Evolutionary conservation across 2,113 vertebrate genomes (phyloP).

Genomic region (Emydura subglobosa): DNA sequence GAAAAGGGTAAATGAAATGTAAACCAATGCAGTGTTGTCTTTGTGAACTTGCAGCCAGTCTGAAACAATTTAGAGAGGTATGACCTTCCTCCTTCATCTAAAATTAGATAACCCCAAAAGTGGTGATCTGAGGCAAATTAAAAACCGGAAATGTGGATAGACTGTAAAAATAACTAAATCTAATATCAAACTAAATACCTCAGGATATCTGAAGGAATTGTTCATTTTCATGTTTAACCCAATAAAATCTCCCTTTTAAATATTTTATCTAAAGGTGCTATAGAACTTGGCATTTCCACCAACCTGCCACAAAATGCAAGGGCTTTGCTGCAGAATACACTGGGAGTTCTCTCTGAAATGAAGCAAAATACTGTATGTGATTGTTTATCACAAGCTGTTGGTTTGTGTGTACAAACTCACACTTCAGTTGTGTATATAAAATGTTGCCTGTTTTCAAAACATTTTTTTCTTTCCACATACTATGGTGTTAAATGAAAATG

Average conservation of each 20-base stretch:
- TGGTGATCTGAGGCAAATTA: accelerated
- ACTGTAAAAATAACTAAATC: not conserved
- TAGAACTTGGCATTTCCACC: not conserved
- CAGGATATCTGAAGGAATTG: not conserved
- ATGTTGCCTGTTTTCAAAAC: not conserved
- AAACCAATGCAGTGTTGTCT: not conserved
- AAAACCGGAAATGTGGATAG: not conserved
- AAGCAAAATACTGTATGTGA: not conserved
- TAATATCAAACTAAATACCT: not conserved
- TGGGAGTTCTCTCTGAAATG: accelerated
- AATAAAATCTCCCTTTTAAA: constrained; percentile 34
- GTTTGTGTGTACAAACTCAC: not conserved
- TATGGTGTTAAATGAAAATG: not conserved
- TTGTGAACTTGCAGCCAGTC: not conserved
- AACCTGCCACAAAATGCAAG: accelerated
- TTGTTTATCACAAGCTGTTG: not conserved
- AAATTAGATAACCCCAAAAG: not conserved
- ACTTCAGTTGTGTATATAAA: accelerated
- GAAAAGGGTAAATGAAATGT: not conserved
- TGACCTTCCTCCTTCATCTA: not conserved
- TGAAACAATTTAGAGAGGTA: not conserved
- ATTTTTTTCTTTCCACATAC: not conserved
- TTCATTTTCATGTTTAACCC: constrained; percentile 31
- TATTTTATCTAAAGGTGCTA: not conserved
- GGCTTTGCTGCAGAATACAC: accelerated